A percentile compares a stretch with the other conserved stretches of the same genome.
Conservation (phyloP, 2,113 vertebrate genomes). For the Thalassoma bifasciatum region DNA sequence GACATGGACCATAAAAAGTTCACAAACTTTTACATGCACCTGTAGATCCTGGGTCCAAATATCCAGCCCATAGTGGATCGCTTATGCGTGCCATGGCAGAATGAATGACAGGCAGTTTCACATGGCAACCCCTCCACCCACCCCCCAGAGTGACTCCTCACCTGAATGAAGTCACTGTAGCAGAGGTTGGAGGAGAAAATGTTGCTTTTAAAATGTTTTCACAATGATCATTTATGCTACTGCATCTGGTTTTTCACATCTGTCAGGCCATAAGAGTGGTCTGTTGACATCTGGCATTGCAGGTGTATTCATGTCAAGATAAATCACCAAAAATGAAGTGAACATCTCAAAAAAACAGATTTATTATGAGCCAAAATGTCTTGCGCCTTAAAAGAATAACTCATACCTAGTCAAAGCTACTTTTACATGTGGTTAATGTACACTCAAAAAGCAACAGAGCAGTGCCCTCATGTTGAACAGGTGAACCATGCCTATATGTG, state of each 20-base stretch:
- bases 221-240: constrained; percentile 37
- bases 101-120: constrained; percentile 34
- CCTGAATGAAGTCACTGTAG: constrained; percentile 65
- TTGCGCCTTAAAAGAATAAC: background rate
- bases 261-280: constrained; percentile 21
- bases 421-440: background rate
- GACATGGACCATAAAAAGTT: background rate
- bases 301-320: constrained; percentile 40
- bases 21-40: constrained; percentile 2
- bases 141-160: constrained; percentile 46
- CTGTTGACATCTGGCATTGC: constrained; percentile 52
- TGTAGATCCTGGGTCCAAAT: background rate
- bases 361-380: background rate
- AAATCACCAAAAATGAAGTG: background rate
- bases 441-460: constrained; percentile 11
- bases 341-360: too few species aligned
- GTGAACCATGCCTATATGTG: constrained; percentile 21
- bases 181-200: constrained; percentile 35
- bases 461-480: constrained; percentile 30
- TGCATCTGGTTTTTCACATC: constrained; percentile 29
- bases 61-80: background rate
- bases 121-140: background rate
- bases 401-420: background rate
- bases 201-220: constrained; percentile 27
- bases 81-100: background rate